Evolutionary conservation across 2,797 vertebrate genomes (phyloP).

Genomic region (Darevskia nairensis): DNA sequence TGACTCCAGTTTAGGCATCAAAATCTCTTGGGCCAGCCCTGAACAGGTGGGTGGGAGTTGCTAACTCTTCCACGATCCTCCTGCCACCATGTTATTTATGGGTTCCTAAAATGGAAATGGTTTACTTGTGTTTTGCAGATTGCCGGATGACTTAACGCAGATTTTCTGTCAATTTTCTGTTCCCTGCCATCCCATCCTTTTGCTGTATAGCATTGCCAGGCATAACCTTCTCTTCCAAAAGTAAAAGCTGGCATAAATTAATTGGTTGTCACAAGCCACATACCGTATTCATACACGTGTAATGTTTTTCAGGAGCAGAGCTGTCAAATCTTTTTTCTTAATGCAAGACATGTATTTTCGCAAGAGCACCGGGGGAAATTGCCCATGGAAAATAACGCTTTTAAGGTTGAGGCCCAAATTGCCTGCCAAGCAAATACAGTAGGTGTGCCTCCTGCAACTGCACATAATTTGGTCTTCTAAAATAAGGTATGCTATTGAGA

Average conservation of each 20-base stretch:
- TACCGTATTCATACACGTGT: too few relatives aligned
- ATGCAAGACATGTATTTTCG: conserved; percentile 30
- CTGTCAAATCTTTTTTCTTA: conserved; percentile 15
- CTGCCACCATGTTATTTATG: neutral
- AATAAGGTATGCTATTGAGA: neutral
- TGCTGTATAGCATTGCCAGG: neutral
- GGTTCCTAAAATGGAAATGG: neutral
- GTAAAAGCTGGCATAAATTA: neutral
- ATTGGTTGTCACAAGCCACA: neutral
- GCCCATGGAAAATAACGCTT: conserved; percentile 28
- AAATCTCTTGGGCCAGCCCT: neutral
- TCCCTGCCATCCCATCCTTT: neutral
- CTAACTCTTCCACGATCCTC: too few relatives aligned
- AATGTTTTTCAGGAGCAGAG: neutral
- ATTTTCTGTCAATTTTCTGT: neutral
- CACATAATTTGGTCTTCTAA: conserved; percentile 23
- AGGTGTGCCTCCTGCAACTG: conserved; percentile 7
- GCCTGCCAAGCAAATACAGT: conserved; percentile 27
- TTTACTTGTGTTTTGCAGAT: too few relatives aligned
- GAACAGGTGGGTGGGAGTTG: too few relatives aligned
- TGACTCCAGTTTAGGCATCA: neutral
- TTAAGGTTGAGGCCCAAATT: conserved; percentile 29
- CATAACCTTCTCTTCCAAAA: neutral
- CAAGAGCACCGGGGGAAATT: conserved; percentile 29
- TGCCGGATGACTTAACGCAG: neutral